phyloP scores from a whole-genome alignment of 2,113 vertebrate species.

The Trinectes maculatus region DNA sequence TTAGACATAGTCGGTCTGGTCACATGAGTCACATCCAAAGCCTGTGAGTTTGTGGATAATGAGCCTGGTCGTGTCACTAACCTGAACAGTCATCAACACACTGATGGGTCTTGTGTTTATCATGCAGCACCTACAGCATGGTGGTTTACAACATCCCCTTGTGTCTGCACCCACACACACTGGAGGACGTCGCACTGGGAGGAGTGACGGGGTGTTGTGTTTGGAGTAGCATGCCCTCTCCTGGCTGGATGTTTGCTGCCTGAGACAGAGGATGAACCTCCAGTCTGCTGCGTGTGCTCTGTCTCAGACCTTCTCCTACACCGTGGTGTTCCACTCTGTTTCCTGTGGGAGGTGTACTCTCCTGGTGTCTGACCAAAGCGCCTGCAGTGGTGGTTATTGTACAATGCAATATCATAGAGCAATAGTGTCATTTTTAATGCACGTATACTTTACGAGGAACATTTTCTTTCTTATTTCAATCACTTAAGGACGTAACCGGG shows the following conservation, averaged over 20 bases:
- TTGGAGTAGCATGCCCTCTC: slow-evolving; percentile 77
- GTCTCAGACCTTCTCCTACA: background rate
- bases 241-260: slow-evolving; percentile 57
- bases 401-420: no score
- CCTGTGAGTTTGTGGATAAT: no score
- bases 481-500: no score
- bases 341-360: background rate
- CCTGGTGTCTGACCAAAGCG: background rate
- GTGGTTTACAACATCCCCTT: background rate
- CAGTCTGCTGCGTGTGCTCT: accelerated
- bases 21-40: no score
- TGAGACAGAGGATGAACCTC: slow-evolving; percentile 19
- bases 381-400: no score
- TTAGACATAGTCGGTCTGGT: no score
- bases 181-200: background rate
- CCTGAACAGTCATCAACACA: no score
- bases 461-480: no score
- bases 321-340: background rate
- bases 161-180: background rate
- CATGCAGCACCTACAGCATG: slow-evolving; percentile 1
- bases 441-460: no score
- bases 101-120: background rate
- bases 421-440: no score
- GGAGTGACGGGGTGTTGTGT: slow-evolving; percentile 14
- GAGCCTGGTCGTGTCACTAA: no score